phyloP scores from a whole-genome alignment of 2,113 vertebrate species.

The Morone chrysops region DNA sequence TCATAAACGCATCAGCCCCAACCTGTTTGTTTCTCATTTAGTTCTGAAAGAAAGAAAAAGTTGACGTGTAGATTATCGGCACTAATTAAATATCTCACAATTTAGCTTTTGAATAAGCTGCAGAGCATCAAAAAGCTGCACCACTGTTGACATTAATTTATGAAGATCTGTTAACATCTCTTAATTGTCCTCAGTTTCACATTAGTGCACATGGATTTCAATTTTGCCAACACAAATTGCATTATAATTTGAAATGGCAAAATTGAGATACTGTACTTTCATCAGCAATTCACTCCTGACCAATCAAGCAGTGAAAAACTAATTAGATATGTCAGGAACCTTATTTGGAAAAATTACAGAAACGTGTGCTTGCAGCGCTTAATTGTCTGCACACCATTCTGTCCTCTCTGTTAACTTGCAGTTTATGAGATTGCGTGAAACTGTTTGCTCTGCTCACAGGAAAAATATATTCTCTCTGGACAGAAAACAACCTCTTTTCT shows the following conservation, averaged over 20 bases:
- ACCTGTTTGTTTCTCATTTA: background rate
- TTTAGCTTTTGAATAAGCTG: background rate
- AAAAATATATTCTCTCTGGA: background rate
- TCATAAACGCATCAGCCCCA: background rate
- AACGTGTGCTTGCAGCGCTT: background rate
- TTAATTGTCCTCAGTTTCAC: constrained; percentile 64
- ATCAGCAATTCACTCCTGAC: constrained; percentile 40
- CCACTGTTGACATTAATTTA: constrained; percentile 13
- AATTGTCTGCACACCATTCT: background rate
- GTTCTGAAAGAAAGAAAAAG: background rate
- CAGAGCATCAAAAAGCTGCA: background rate
- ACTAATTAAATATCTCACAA: constrained; percentile 7
- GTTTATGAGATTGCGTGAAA: background rate
- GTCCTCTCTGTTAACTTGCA: background rate
- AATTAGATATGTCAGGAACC: constrained; percentile 48
- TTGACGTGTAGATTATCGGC: background rate
- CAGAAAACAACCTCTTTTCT: constrained; percentile 11
- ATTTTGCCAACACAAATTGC: constrained; percentile 32
- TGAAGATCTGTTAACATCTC: constrained; percentile 34
- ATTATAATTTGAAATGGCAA: constrained; percentile 25
- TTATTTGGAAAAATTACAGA: constrained; percentile 36
- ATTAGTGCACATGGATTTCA: constrained; percentile 35
- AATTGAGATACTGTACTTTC: constrained; percentile 36
- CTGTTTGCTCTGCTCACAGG: constrained; percentile 28
- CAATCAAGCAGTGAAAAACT: constrained; percentile 44